Conservation (phyloP, 35 echinoderm and acorn worm species). For the Heliocidaris erythrogramma region DNA sequence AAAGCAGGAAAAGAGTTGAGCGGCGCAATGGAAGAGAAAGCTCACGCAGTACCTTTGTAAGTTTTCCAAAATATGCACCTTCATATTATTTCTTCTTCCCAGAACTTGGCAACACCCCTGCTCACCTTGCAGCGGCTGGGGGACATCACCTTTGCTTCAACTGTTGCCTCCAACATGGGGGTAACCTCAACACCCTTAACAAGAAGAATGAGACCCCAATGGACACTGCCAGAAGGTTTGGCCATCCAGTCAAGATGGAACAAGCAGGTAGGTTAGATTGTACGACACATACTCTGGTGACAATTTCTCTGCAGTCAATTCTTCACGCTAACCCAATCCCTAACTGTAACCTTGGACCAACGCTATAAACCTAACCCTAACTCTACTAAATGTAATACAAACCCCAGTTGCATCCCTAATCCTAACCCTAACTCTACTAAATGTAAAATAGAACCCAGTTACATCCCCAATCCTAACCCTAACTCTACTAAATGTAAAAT, state of each 20-base stretch:
- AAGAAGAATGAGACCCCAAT: constrained; percentile 71
- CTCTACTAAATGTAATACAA: neutral
- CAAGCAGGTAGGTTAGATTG: constrained; percentile 72
- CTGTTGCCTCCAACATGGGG: constrained; percentile 84
- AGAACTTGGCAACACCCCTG: constrained; percentile 66
- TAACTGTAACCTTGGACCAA: no score
- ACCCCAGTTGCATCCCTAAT: neutral
- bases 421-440: neutral
- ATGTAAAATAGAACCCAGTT: no score
- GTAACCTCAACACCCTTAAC: constrained; percentile 59
- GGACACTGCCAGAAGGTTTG: constrained; percentile 81
- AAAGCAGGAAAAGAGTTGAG: no score
- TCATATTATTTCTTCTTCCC: no score
- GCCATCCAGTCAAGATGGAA: constrained; percentile 85
- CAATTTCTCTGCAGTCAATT: neutral
- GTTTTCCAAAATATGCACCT: no score
- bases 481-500: no score
- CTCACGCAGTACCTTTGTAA: no score
- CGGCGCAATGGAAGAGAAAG: no score
- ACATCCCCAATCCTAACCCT: no score
- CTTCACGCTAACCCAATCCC: neutral
- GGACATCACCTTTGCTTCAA: constrained; percentile 95
- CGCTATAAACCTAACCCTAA: neutral
- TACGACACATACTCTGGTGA: neutral
- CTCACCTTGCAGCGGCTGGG: constrained; percentile 77